Conservation (phyloP, 2,888 invertebrate genomes). For the Pachydiplax longipennis region DNA sequence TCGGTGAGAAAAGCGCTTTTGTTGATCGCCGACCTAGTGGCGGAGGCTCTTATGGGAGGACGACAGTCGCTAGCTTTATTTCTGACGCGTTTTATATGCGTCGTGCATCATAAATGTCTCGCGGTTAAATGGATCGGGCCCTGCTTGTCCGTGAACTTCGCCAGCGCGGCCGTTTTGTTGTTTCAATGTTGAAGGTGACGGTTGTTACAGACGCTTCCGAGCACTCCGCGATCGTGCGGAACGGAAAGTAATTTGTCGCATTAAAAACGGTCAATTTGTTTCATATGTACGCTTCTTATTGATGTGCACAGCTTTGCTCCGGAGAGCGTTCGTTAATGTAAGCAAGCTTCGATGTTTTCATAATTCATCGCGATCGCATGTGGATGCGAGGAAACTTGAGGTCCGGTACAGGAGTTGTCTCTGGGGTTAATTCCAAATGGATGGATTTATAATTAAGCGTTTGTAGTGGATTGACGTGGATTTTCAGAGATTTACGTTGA, state of each 20-base stretch:
- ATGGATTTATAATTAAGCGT: too few species aligned
- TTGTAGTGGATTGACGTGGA: too few species aligned
- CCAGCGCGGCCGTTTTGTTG: not conserved
- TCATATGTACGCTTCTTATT: too few species aligned
- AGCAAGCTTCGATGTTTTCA: too few species aligned
- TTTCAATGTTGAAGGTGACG: not conserved
- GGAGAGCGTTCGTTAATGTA: too few species aligned
- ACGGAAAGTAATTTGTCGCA: not conserved
- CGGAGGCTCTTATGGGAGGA: not conserved
- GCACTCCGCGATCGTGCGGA: not conserved
- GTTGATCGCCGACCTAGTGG: not conserved
- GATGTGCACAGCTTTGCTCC: too few species aligned
- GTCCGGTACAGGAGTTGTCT: too few species aligned
- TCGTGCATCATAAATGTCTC: not conserved
- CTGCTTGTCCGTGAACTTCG: not conserved
- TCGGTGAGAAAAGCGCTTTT: not conserved
- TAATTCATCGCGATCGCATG: too few species aligned
- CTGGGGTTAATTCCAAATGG: too few species aligned
- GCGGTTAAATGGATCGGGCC: not conserved
- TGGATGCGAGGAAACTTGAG: too few species aligned
- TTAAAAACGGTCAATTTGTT: not conserved
- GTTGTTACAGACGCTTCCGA: not conserved
- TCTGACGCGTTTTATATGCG: not conserved
- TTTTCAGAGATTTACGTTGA: too few species aligned
- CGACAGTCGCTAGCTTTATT: not conserved